These are phyloP conservation scores for Drosophila engyochracea DNA, from an alignment of 2,888 invertebrate genomes.

Conservation along the genomic window DNA sequence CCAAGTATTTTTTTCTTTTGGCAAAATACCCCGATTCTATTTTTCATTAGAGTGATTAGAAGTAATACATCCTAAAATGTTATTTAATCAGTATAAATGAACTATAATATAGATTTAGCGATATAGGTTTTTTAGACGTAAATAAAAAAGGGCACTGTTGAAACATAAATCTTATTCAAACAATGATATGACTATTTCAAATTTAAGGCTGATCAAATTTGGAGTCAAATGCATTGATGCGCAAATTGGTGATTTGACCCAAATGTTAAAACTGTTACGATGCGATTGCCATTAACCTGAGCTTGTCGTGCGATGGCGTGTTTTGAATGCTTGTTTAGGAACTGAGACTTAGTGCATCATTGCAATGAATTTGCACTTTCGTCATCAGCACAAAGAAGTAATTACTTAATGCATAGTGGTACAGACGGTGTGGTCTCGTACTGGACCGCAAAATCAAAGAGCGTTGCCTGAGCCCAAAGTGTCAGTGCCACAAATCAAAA, in stretches of 20 bases:
- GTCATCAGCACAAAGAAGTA: conserved; percentile 71
- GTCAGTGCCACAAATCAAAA: conserved; percentile 71
- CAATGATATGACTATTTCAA: conserved; percentile 6
- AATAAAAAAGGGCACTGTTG: neutral
- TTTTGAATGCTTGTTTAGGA: conserved; percentile 29
- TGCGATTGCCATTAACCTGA: neutral
- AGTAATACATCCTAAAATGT: neutral
- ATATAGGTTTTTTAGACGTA: neutral
- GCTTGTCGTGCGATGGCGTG: conserved; percentile 1
- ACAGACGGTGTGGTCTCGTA: conserved; percentile 3
- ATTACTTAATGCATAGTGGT: conserved; percentile 72
- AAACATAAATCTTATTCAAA: conserved; percentile 8
- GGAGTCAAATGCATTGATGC: neutral
- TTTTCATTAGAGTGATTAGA: neutral
- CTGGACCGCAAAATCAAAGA: conserved; percentile 74
- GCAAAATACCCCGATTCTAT: neutral
- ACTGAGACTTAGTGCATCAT: conserved; percentile 51
- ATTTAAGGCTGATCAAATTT: conserved; percentile 9
- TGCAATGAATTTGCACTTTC: conserved; percentile 77
- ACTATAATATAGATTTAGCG: neutral
- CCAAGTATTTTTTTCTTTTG: neutral
- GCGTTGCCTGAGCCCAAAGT: conserved; percentile 38
- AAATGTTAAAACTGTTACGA: neutral
- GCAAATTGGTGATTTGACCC: neutral
- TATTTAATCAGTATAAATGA: neutral